A percentile compares a stretch with the other conserved stretches of the same genome.
phyloP scores from a whole-genome alignment of 1,140 invertebrate species.

The Halictus rubicundus region DNA sequence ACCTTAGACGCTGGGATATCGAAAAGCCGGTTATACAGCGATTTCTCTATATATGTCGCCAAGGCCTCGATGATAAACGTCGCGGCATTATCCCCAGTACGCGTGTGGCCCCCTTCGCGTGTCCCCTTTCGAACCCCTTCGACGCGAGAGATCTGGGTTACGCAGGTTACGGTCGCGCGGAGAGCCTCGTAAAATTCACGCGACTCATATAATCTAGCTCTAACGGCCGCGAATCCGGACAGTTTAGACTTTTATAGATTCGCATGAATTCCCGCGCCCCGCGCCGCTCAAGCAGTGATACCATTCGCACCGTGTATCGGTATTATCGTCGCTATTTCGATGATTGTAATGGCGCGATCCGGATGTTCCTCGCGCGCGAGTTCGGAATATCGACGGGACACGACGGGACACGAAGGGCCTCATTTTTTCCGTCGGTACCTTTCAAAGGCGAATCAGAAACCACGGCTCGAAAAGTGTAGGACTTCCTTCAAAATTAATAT shows the following conservation, averaged over 20 bases:
- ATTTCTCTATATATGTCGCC: no score
- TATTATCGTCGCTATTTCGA: slow-evolving; percentile 35
- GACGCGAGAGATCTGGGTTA: slow-evolving; percentile 11
- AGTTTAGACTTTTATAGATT: slow-evolving; percentile 50
- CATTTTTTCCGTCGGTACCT: not conserved
- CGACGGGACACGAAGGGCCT: not conserved
- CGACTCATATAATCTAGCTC: slow-evolving; percentile 31
- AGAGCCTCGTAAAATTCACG: slow-evolving; percentile 29
- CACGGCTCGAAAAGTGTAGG: no score
- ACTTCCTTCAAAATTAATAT: no score
- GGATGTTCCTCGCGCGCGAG: not conserved
- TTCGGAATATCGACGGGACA: slow-evolving; percentile 27
- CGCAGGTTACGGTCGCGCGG: not conserved
- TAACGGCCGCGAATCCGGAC: slow-evolving; percentile 33
- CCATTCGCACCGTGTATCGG: not conserved
- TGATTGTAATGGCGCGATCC: slow-evolving; percentile 37
- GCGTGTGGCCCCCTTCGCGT: no score
- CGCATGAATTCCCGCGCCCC: slow-evolving; percentile 5
- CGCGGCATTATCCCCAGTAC: no score
- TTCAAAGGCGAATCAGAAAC: slow-evolving; percentile 32
- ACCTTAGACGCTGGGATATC: no score
- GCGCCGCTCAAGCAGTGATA: not conserved
- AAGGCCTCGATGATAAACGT: no score
- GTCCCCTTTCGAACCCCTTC: no score
- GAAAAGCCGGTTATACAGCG: no score